Evolutionary conservation across 2,797 vertebrate genomes (phyloP).

Genomic region (Psittacula echo): DNA sequence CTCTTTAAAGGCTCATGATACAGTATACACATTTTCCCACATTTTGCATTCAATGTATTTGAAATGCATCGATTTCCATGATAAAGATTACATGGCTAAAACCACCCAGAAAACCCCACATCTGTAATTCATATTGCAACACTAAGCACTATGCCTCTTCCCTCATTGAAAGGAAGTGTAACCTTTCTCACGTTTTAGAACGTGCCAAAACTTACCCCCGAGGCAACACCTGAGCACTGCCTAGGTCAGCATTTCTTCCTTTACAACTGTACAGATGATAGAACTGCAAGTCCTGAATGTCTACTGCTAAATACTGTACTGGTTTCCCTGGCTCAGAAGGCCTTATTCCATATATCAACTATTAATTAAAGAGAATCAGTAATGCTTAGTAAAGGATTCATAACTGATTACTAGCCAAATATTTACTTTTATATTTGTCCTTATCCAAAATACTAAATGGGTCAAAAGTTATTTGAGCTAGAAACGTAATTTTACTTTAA

Average conservation of each 20-base stretch:
- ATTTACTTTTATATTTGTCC: constrained; percentile 23
- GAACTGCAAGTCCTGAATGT: not conserved
- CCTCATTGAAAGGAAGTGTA: not conserved
- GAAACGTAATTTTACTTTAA: constrained; percentile 25
- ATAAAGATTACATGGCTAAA: not conserved
- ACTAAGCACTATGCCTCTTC: not conserved
- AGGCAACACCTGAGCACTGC: not conserved
- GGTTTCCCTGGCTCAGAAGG: not conserved
- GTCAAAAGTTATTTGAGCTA: constrained; percentile 39
- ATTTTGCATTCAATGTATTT: not conserved
- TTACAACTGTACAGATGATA: not conserved
- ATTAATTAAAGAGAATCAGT: constrained; percentile 5
- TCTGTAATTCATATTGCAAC: not conserved
- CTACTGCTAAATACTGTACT: not conserved
- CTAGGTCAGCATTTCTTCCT: not conserved
- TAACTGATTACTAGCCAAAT: not conserved
- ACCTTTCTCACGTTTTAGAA: not conserved
- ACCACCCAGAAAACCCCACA: not conserved
- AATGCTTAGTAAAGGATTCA: not conserved
- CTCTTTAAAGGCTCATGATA: not conserved
- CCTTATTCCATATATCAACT: not conserved
- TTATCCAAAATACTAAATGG: constrained; percentile 36
- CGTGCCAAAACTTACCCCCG: not conserved
- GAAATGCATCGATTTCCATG: not conserved
- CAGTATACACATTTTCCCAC: not conserved